Percentiles rank a stretch among this genome's conserved stretches.
These are phyloP conservation scores for Tetranychus cinnabarinus DNA, from an alignment of 1,140 invertebrate genomes.

Conservation along the genomic window DNA sequence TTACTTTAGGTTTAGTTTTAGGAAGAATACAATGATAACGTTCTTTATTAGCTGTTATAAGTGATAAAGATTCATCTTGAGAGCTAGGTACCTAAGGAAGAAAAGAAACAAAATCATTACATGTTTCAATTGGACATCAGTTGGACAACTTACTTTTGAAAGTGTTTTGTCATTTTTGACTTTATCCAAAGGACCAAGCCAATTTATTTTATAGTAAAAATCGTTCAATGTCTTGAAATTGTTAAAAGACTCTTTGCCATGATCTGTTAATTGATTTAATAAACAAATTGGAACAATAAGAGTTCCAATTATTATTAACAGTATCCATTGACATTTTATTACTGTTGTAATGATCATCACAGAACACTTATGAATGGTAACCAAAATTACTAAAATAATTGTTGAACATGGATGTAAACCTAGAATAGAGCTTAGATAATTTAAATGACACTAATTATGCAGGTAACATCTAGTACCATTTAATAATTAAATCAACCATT, in stretches of 20 bases:
- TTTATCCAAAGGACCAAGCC: background rate
- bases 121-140: background rate
- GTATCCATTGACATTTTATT: no score
- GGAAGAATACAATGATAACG: slow-evolving; percentile 43
- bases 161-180: no score
- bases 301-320: no score
- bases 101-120: background rate
- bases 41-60: slow-evolving; percentile 27
- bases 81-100: background rate
- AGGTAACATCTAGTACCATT: no score
- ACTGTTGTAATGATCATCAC: no score
- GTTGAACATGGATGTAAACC: no score
- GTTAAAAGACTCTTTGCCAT: background rate
- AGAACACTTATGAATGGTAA: no score
- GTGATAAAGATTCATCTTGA: slow-evolving; percentile 19
- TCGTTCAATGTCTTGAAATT: background rate
- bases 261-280: background rate
- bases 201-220: background rate
- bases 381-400: no score
- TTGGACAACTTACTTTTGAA: background rate
- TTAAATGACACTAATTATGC: no score
- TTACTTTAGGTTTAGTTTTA: slow-evolving; percentile 30
- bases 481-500: no score
- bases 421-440: no score
- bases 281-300: no score